phyloP scores from a whole-genome alignment of 2,797 vertebrate species.

The Pachyuromys duprasi region DNA sequence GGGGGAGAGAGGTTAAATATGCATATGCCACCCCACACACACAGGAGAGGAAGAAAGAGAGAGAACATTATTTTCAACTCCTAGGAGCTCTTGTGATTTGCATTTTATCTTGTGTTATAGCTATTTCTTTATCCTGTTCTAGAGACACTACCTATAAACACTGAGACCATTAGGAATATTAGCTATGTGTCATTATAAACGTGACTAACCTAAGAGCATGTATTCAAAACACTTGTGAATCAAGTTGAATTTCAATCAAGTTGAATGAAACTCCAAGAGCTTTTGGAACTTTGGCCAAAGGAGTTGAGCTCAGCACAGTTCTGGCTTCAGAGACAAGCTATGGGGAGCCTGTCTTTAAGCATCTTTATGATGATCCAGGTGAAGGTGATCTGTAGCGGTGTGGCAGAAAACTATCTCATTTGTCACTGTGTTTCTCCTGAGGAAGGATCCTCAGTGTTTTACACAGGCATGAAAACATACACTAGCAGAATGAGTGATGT shows the following conservation, averaged over 20 bases:
- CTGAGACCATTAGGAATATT: not conserved
- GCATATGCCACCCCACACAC: too few species aligned
- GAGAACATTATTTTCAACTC: not conserved
- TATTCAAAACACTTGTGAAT: slow-evolving; percentile 7
- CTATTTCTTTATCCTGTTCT: not conserved
- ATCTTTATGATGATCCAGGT: not conserved
- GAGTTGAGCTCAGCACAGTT: not conserved
- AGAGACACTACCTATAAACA: not conserved
- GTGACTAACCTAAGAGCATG: not conserved
- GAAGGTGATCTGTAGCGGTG: not conserved
- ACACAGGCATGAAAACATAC: not conserved
- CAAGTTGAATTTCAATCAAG: not conserved
- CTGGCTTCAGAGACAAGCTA: not conserved
- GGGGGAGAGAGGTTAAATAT: not conserved
- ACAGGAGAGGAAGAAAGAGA: too few species aligned
- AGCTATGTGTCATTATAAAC: not conserved
- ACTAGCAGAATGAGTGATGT: not conserved
- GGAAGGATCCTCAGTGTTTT: not conserved
- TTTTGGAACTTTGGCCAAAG: not conserved
- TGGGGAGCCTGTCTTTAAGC: not conserved
- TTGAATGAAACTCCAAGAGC: not conserved
- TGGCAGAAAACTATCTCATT: not conserved
- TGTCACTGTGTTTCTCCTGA: not conserved
- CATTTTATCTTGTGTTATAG: not conserved
- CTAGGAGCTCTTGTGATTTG: not conserved